Evolutionary conservation across 2,888 invertebrate genomes (phyloP).

Genomic region (Pimpla rufipes): DNA sequence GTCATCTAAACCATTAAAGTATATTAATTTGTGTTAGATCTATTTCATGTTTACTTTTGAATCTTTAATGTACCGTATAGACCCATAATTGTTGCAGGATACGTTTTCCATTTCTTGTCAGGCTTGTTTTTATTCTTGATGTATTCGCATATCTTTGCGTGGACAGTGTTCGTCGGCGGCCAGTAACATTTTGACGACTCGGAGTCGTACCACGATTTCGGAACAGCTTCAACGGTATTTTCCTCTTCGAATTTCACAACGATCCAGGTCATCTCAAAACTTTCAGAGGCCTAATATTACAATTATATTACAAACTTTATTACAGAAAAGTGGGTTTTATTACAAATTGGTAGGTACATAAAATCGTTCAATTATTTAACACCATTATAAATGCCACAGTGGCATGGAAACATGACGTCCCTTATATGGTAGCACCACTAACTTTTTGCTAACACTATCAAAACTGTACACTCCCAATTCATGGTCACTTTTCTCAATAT

Average conservation of each 20-base stretch:
- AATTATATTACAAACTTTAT: neutral
- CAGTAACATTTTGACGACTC: neutral
- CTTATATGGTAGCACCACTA: conserved; percentile 14
- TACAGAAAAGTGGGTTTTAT: neutral
- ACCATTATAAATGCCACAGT: conserved; percentile 17
- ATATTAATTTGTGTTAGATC: neutral
- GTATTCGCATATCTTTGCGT: conserved; percentile 20
- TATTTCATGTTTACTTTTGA: neutral
- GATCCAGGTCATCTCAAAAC: conserved; percentile 14
- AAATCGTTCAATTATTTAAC: neutral
- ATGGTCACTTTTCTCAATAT: conserved; percentile 1
- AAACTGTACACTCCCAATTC: conserved; percentile 2
- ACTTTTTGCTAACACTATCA: conserved; percentile 9
- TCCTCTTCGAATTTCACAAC: conserved; percentile 15
- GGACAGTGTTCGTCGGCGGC: conserved; percentile 11
- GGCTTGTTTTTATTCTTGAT: conserved; percentile 7
- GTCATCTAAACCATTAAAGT: neutral
- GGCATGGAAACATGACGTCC: conserved; percentile 5
- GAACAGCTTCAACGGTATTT: conserved; percentile 18
- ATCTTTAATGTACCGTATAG: conserved; percentile 17
- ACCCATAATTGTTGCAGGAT: conserved; percentile 5
- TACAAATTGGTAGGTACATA: neutral
- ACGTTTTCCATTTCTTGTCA: conserved; percentile 8
- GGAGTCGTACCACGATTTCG: conserved; percentile 19
- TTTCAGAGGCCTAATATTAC: neutral